phyloP scores from a whole-genome alignment of 2,888 invertebrate genomes.

The Himalopsyche tibetana region DNA sequence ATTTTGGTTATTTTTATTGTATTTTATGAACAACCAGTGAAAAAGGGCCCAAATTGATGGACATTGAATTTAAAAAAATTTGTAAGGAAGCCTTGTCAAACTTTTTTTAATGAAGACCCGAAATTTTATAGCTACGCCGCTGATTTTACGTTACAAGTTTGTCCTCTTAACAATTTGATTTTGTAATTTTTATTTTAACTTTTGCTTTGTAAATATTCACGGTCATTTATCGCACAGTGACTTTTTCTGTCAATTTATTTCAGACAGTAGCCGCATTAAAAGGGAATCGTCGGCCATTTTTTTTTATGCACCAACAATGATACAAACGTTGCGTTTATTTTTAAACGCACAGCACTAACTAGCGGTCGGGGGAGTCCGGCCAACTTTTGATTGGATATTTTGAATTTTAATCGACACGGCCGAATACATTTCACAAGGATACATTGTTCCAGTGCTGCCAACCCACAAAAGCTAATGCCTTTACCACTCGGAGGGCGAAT shows the following conservation, averaged over 20 bases:
- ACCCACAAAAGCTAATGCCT: constrained; percentile 27
- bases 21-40: no score
- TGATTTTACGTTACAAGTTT: no score
- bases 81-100: no score
- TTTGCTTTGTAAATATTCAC: no score
- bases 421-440: constrained; percentile 43
- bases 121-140: no score
- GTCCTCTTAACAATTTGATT: no score
- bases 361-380: constrained; percentile 16
- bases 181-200: no score
- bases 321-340: constrained; percentile 8
- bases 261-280: not conserved
- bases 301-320: constrained; percentile 35
- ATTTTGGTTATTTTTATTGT: no score
- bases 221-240: no score
- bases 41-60: no score
- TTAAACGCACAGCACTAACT: constrained; percentile 7
- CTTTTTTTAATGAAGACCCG: no score
- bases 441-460: constrained; percentile 39
- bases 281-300: not conserved
- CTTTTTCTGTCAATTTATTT: not conserved
- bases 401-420: constrained; percentile 46
- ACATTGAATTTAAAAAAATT: no score
- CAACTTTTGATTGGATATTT: constrained; percentile 47
- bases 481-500: not conserved